Base-by-base conservation (phyloP, 1,140 invertebrate genomes). In the Copidosoma floridanum region DNA sequence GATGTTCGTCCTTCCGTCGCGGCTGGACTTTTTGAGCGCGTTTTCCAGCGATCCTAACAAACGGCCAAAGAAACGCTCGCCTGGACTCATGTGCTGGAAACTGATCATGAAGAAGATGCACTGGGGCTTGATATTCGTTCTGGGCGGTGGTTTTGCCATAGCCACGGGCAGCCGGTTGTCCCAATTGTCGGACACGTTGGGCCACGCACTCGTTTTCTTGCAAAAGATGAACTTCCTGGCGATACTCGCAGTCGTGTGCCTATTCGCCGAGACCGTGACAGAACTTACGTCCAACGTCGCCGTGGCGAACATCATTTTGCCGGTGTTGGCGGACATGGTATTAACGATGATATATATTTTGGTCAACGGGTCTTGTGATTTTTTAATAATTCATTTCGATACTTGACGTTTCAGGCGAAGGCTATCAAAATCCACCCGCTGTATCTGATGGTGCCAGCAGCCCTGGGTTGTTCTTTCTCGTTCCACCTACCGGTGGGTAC, bases 101-200 rank as follows among this genome's bases (percentile, higher is more conserved):
- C 85, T 86, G 29, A 83, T 91, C 27, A 89, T 92, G 67, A 82
- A 87, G 40, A 91, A 89, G 66, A 84, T 91, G 57, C 89, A 89
- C 18, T 92, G 90, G 89, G 88, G 89, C 59, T 75, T 92, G 3
- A 84, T 92, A 18, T 85, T 91, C 66, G 82, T 92, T 47, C 78
- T 91, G 14, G 87, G 92, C 29, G 92, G 92, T 44, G 94, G 94
- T 1, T 95, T 96, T 75, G 92, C 94, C 0, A 81, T 97, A 20
- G 93, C 94, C 0, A 85, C 90, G 44, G 93, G 89, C 44, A 89
- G 89, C 63, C 86, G 90, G 65, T 81, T 78, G 8, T 93, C 91
- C 0, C 89, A 88, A 1, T 84, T 95, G 64, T 93, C 92, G 0
- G 71, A 76, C 2, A 83, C 89, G 76, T 83, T 95, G 51, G 92